Evolutionary conservation across 1,140 invertebrate species (phyloP).

Genomic region (Panagrolaimus sp.): DNA sequence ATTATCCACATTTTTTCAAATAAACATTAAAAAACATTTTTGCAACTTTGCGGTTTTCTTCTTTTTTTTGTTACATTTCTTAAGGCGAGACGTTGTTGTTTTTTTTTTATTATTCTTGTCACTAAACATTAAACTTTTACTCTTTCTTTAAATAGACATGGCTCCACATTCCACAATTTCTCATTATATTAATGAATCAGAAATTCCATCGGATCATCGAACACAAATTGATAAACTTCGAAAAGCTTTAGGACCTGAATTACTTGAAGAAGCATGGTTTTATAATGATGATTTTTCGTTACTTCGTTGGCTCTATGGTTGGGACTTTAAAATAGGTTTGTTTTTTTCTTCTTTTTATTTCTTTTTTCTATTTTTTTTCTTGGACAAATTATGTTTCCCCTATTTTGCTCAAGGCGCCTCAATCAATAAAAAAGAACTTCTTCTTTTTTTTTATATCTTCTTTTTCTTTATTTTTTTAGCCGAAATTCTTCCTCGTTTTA

Average conservation of each 20-base stretch:
- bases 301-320: slow-evolving; percentile 33
- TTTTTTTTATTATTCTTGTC: too few species aligned
- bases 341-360: background rate
- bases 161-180: too few species aligned
- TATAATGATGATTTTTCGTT: slow-evolving; percentile 39
- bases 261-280: slow-evolving; percentile 30
- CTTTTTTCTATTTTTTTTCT: background rate
- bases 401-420: background rate
- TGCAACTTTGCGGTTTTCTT: background rate
- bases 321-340: slow-evolving; percentile 40
- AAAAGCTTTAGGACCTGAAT: slow-evolving; percentile 27
- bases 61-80: background rate
- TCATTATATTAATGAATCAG: slow-evolving; percentile 9
- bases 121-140: too few species aligned
- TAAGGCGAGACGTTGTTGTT: background rate
- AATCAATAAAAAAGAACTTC: background rate
- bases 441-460: background rate
- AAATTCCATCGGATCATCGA: background rate
- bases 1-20: background rate
- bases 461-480: slow-evolving; percentile 20
- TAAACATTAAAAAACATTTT: background rate
- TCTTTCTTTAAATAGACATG: too few species aligned
- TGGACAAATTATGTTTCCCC: background rate
- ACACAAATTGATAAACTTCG: slow-evolving; percentile 33
- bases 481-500: slow-evolving; percentile 38